Conservation (phyloP, 2,113 vertebrate genomes). For the Bufo gargarizans region DNA sequence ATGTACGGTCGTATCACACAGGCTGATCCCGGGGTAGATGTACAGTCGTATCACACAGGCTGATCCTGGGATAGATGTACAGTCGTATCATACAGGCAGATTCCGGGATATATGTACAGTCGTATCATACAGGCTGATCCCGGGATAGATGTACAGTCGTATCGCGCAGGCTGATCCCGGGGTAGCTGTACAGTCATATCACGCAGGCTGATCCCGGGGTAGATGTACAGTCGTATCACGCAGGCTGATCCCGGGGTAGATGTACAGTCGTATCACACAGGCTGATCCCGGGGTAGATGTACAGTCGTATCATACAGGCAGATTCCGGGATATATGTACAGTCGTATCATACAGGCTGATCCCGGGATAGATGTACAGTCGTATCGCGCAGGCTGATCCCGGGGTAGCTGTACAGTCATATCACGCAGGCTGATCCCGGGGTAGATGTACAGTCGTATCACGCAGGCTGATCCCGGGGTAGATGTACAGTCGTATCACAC, state of each 20-base stretch:
- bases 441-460: not conserved
- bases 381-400: not conserved
- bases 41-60: not conserved
- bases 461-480: not conserved
- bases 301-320: too few relatives aligned
- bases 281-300: not conserved
- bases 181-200: not conserved
- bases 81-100: not conserved
- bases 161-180: not conserved
- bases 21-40: not conserved
- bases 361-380: not conserved
- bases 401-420: not conserved
- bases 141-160: not conserved
- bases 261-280: too few relatives aligned
- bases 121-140: fast-evolving
- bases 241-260: not conserved
- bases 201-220: not conserved
- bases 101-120: not conserved
- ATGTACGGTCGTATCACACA: not conserved
- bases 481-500: not conserved
- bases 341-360: too few relatives aligned
- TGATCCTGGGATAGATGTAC: not conserved
- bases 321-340: too few relatives aligned
- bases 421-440: not conserved
- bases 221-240: not conserved